A percentile compares a stretch with the other conserved stretches of the same genome.
These are phyloP conservation scores for Theodoxus fluviatilis DNA, from an alignment of 2,888 invertebrate genomes.

Conservation along the genomic window DNA sequence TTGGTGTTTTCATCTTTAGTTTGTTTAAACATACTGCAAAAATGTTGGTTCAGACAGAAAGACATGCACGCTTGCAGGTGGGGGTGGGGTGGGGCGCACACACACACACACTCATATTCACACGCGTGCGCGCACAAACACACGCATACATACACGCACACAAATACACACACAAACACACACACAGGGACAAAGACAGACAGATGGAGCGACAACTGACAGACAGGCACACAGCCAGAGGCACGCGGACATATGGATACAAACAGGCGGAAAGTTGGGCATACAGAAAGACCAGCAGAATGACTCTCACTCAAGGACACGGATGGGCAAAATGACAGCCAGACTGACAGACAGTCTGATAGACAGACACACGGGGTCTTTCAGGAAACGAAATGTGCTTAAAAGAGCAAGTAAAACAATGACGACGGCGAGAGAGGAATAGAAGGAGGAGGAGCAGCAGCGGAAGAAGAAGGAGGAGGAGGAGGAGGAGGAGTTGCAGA, in stretches of 20 bases:
- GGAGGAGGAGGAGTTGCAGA: too few relatives aligned
- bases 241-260: not conserved
- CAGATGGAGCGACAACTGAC: not conserved
- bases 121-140: not conserved
- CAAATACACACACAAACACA: not conserved
- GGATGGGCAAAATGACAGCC: not conserved
- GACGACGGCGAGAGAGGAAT: too few relatives aligned
- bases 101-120: constrained; percentile 3
- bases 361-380: constrained; percentile 7
- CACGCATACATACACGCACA: constrained; percentile 6
- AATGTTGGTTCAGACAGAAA: too few relatives aligned
- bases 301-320: not conserved
- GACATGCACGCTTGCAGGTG: too few relatives aligned
- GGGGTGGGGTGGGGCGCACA: not conserved
- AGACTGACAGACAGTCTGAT: not conserved
- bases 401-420: too few relatives aligned
- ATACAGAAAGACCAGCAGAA: too few relatives aligned
- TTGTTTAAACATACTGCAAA: too few relatives aligned
- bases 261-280: too few relatives aligned
- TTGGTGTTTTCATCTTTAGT: too few relatives aligned
- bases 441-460: too few relatives aligned
- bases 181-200: not conserved
- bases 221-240: not conserved
- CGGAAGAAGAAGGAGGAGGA: too few relatives aligned
- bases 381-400: too few relatives aligned